Base-by-base conservation (phyloP, 2,797 vertebrate species). In the Esox masquinongy region DNA sequence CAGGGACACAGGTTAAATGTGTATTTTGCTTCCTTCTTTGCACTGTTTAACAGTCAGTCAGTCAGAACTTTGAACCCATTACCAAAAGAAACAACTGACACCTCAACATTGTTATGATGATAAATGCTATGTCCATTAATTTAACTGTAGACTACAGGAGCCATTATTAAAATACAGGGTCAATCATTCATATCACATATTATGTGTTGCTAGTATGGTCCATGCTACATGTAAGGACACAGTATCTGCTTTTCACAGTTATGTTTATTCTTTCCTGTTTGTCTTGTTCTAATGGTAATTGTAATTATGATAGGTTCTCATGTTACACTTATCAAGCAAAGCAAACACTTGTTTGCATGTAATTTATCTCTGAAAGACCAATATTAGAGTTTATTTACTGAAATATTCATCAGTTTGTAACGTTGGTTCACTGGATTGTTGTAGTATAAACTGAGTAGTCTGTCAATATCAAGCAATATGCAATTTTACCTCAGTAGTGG, bases 21-120 rank as follows among this genome's bases (percentile, higher is more conserved):
- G 26, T 68, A 9, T 61, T 67, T 50, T 36, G 68, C 66, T 53
- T 51, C 68, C 50, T 63, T 26, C 4, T 74, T 50, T 76, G 9
- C 51, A 68, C 51, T 50, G 15, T 31, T 68, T 59, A 70, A 47
- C 36, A 47, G 43, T 47, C 43, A 36, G 51, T 43, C 53, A 14
- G 31, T 64, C 53, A 69, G 51, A 68, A 68, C 17, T 68, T 61
- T 61, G 22, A 61, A 61, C 22, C 68, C 73, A 66, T 68, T 79
- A 76, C 73, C 78, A 85, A 87, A 88, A 83, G 50, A 77, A 50
- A 78, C 66, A 80, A 77, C 78, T 74, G 70, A 77, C 66, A 68
- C 74, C 71, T 80, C 26, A 80, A 39, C 12, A 72, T 77, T 77
- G 51, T 75, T 29, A 47, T 43, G 53, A 74, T 74, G 29, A 24